These are phyloP conservation scores for Platichthys stellatus DNA, from an alignment of 2,113 vertebrate genomes.

Conservation along the genomic window DNA sequence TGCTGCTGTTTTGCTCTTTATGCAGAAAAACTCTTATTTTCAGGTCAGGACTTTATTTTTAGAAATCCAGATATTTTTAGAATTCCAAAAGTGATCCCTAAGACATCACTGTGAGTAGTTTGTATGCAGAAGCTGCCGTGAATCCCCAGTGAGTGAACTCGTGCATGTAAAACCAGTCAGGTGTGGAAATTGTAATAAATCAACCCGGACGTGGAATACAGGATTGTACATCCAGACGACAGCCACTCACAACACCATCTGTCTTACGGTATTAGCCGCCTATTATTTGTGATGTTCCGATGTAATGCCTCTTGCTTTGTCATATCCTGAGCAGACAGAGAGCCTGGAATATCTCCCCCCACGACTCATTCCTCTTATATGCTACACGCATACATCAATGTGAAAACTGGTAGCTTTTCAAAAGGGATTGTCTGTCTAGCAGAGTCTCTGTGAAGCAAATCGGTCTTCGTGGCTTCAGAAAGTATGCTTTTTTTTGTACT, in stretches of 20 bases:
- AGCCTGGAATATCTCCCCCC: conserved; percentile 5
- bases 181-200: conserved; percentile 43
- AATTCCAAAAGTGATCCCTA: neutral
- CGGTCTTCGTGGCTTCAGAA: conserved; percentile 56
- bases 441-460: conserved; percentile 50
- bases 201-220: conserved; percentile 20
- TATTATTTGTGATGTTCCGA: conserved; percentile 23
- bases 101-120: neutral
- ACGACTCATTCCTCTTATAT: conserved; percentile 20
- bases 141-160: conserved; percentile 1
- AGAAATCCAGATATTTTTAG: neutral
- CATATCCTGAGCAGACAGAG: conserved; percentile 20
- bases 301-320: conserved; percentile 41
- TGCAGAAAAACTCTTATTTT: too few species aligned
- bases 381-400: conserved; percentile 21
- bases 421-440: conserved; percentile 43
- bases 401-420: conserved; percentile 58
- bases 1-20: too few species aligned
- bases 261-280: conserved; percentile 16
- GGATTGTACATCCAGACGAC: conserved; percentile 16
- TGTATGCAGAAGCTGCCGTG: neutral
- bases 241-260: conserved; percentile 32
- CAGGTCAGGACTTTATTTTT: too few species aligned
- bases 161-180: conserved; percentile 10
- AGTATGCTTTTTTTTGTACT: conserved; percentile 13